A percentile compares a stretch with the other conserved stretches of the same genome.
phyloP scores from a whole-genome alignment of 2,113 vertebrate species.

The Chloropsis hardwickii region DNA sequence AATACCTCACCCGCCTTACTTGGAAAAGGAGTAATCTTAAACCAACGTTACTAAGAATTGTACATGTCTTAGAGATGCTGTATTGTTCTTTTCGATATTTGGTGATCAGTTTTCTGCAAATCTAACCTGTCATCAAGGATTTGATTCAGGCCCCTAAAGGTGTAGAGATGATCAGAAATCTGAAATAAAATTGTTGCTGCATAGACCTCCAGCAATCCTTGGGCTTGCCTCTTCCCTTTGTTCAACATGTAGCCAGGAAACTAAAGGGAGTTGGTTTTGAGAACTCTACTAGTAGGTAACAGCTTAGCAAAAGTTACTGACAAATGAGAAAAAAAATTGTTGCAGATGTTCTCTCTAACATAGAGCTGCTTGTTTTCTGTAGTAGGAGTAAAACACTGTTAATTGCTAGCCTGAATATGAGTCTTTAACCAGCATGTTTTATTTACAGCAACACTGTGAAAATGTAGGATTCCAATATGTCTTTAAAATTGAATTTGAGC shows the following conservation, averaged over 20 bases:
- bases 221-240: neutral
- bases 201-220: neutral
- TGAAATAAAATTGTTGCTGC: neutral
- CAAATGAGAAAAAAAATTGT: neutral
- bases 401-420: neutral
- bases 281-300: neutral
- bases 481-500: neutral
- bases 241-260: neutral
- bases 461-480: neutral
- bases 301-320: neutral
- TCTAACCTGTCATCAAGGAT: neutral
- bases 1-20: neutral
- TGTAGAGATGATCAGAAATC: neutral
- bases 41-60: rapidly evolving
- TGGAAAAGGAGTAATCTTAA: neutral
- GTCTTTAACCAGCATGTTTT: neutral
- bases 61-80: neutral
- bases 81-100: neutral
- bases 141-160: neutral
- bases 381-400: neutral
- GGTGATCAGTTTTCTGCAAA: neutral
- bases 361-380: neutral
- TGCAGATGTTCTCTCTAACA: neutral
- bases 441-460: neutral
- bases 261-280: neutral